phyloP scores from a whole-genome alignment of 2,888 invertebrate genomes.

The Epinotia brunnichana region DNA sequence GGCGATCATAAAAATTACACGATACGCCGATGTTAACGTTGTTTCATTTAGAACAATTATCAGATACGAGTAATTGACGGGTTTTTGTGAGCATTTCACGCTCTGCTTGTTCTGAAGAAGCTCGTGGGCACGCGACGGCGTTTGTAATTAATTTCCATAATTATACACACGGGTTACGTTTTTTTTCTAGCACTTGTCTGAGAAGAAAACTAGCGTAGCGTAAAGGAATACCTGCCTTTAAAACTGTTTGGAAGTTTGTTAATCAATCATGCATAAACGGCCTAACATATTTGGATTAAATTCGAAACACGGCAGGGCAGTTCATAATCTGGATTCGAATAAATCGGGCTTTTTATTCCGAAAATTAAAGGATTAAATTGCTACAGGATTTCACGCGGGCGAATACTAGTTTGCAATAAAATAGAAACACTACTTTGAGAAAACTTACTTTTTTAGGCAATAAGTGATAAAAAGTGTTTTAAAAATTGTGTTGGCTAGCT shows the following conservation, averaged over 20 bases:
- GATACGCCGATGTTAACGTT: conserved; percentile 48
- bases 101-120: conserved; percentile 56
- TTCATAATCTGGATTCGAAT: neutral
- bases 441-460: neutral
- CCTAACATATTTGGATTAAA: too few relatives aligned
- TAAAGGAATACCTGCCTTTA: neutral
- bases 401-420: neutral
- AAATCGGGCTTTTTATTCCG: too few relatives aligned
- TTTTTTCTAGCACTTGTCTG: conserved; percentile 16
- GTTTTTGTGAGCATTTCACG: conserved; percentile 72
- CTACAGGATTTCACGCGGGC: too few relatives aligned
- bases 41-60: conserved; percentile 40
- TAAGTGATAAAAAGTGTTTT: conserved; percentile 10
- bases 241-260: neutral
- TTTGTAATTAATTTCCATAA: conserved; percentile 42
- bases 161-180: conserved; percentile 19
- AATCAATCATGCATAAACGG: too few relatives aligned
- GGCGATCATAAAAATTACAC: conserved; percentile 57
- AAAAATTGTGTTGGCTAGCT: conserved; percentile 29
- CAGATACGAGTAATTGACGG: conserved; percentile 56
- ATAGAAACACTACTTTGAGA: too few relatives aligned
- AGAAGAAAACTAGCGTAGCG: neutral
- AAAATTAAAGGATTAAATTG: too few relatives aligned
- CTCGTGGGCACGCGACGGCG: conserved; percentile 37
- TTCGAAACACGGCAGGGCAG: neutral